Base-by-base conservation (phyloP, 2,888 invertebrate species). In the Aphidius colemani region DNA sequence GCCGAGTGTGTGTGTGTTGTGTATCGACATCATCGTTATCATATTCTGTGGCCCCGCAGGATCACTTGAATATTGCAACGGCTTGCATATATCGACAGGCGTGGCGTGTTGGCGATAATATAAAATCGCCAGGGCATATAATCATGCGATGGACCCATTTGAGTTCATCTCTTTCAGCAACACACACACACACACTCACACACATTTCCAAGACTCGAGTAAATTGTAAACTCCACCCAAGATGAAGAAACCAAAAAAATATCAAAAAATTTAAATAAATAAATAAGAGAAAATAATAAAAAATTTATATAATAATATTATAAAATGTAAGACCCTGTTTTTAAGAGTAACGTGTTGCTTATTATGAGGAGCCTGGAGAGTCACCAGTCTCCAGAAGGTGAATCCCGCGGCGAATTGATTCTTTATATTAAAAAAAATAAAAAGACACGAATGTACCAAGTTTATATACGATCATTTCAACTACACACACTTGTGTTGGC, bases 381-480 rank as follows among this genome's bases (percentile, higher is more conserved):
- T 30, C 30, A 30, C 30, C 30, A 30, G 5, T 30, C 30, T 30
- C 5, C 30, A 30, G 30, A 57, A 57, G 50, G n/a, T 53, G 66
- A 65, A 66, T 67, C 68, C 65, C 64, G 67, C 61, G 59, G 70
- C 64, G 69, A 68, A 70, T 70, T 70, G 70, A 69, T 67, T 68
- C 64, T 69, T 66, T 66, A 67, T 66, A 67, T 69, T 2, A 30
- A 5, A 5, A 30, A 5, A 30, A 5, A 30, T 30, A 30, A 30
- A 30, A 30, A 30, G 5, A 30, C 30, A 30, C 30, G 30, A 30
- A 30, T 30, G 4, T 30, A 30, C 30, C 3, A 30, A 5, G 30
- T 30, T 30, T 30, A 30, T 30, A 30, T 30, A n/a, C n/a, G 30
- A 30, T 30, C 5, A 30, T 30, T 30, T 30, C 3, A 30, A 30